These are phyloP conservation scores for Anastrepha obliqua DNA, from an alignment of 1,140 invertebrate genomes.

Conservation along the genomic window DNA sequence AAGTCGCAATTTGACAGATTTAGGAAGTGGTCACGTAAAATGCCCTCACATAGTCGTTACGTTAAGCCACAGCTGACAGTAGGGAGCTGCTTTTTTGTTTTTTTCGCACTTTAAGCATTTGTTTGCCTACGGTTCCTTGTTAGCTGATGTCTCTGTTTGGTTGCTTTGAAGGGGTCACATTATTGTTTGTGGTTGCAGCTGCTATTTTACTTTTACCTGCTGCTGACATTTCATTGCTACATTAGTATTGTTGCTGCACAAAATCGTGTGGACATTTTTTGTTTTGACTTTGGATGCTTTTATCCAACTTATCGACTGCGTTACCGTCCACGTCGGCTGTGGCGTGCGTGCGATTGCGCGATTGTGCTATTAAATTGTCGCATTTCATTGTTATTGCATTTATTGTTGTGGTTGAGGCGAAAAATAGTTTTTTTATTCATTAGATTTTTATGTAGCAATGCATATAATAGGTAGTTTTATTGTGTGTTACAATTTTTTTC, in stretches of 20 bases:
- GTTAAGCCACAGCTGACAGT: not conserved
- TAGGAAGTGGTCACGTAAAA: not conserved
- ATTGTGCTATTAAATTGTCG: constrained; percentile 15
- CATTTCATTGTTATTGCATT: constrained; percentile 19
- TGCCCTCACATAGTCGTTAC: not conserved
- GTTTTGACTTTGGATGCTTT: not conserved
- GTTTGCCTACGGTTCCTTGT: not conserved
- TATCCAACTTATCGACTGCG: not conserved
- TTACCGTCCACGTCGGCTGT: too few relatives aligned
- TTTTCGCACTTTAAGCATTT: not conserved
- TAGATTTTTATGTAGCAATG: not conserved
- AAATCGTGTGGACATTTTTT: constrained; percentile 38
- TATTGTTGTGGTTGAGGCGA: not conserved
- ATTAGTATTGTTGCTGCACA: not conserved
- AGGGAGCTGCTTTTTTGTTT: not conserved
- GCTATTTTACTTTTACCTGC: constrained; percentile 26
- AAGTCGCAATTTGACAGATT: constrained; percentile 14
- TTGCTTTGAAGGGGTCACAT: not conserved
- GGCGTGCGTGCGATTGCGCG: constrained; percentile 4
- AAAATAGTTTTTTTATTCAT: not conserved
- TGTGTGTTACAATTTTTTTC: not conserved
- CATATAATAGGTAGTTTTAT: not conserved
- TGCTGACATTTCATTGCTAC: constrained; percentile 10
- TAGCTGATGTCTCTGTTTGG: not conserved
- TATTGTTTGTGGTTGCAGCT: not conserved